Evolutionary conservation across 2,888 invertebrate species (phyloP).

Genomic region (Toxonevra muliebris): DNA sequence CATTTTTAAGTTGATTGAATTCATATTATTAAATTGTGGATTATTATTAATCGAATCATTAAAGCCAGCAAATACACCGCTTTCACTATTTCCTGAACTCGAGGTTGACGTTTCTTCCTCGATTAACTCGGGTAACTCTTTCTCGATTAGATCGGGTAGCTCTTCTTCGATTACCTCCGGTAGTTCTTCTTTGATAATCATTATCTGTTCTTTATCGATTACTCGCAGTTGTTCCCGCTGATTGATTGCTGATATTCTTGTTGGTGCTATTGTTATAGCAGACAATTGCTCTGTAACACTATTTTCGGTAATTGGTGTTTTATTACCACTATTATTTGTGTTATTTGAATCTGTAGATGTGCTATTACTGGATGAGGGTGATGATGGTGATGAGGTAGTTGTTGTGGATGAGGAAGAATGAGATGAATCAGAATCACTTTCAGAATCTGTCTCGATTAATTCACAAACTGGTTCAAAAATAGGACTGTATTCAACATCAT

Average conservation of each 20-base stretch:
- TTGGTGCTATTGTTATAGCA: conserved; percentile 29
- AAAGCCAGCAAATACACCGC: conserved; percentile 27
- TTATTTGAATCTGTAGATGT: conserved; percentile 47
- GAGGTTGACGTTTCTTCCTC: conserved; percentile 6
- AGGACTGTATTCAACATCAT: conserved; percentile 58
- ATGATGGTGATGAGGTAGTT: conserved; percentile 29
- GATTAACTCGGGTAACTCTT: neutral
- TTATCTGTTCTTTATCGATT: conserved; percentile 42
- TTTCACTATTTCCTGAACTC: conserved; percentile 19
- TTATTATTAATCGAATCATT: too few species aligned
- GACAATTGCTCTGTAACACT: too few species aligned
- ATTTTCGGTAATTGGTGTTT: too few species aligned
- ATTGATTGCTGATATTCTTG: conserved; percentile 10
- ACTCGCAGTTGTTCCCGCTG: conserved; percentile 39
- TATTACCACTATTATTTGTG: conserved; percentile 42
- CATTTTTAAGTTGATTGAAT: conserved; percentile 35
- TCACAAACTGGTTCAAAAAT: conserved; percentile 63
- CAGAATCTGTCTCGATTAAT: conserved; percentile 43
- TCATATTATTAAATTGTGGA: too few species aligned
- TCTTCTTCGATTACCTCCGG: conserved; percentile 27
- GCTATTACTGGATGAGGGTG: too few species aligned
- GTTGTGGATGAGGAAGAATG: conserved; percentile 11
- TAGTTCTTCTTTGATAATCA: neutral
- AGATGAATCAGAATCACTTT: conserved; percentile 43
- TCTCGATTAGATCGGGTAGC: conserved; percentile 30